These are phyloP conservation scores for Amphimedon queenslandica DNA, from an alignment of 37 sponge, comb jelly and placozoan species.

Conservation along the genomic window DNA sequence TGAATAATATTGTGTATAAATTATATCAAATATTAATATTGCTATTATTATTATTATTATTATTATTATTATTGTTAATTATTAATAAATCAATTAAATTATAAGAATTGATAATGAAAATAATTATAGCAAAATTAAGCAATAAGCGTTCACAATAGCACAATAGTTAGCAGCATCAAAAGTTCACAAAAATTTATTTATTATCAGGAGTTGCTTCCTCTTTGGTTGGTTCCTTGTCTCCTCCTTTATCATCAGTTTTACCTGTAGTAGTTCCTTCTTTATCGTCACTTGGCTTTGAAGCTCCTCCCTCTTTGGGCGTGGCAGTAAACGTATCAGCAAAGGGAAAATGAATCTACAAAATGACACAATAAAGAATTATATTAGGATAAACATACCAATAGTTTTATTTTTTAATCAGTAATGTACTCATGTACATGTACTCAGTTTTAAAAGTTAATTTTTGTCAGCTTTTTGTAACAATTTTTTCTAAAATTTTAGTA, in stretches of 20 bases:
- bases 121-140: too few species aligned
- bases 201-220: neutral
- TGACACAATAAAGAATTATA: neutral
- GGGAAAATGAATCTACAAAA: neutral
- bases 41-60: neutral
- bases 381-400: too few species aligned
- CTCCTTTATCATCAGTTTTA: neutral
- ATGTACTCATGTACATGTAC: too few species aligned
- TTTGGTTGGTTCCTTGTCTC: neutral
- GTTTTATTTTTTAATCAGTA: too few species aligned
- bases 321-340: neutral
- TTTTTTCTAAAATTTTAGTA: too few species aligned
- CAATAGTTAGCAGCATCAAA: neutral
- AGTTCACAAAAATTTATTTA: neutral
- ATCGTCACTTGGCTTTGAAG: neutral
- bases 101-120: neutral
- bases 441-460: too few species aligned
- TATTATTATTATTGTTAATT: neutral
- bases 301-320: neutral
- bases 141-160: too few species aligned
- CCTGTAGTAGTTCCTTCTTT: neutral
- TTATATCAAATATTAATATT: too few species aligned
- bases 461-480: too few species aligned
- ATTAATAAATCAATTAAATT: neutral
- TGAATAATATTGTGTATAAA: neutral